Base-by-base conservation (phyloP, 2,888 invertebrate species). In the Nomada fucata region DNA sequence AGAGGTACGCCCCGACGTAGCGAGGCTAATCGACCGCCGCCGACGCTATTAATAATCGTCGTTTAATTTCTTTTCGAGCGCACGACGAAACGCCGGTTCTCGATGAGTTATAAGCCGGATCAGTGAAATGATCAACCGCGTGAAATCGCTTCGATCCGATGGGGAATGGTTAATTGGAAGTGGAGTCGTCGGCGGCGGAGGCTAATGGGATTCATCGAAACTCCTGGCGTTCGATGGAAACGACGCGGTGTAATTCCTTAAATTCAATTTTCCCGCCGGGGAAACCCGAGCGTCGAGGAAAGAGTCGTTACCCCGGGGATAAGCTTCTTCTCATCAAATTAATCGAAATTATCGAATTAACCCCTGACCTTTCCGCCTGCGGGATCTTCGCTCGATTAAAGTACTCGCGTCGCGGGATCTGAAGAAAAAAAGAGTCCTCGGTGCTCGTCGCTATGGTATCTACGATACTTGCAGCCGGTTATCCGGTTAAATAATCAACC, bases 281-380 rank as follows among this genome's bases (percentile, higher is more conserved):
- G 44, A 20, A 15, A 65, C 13, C 20, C 20, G 47, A 18, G 63
- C 23, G 18, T 18, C 10, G n/a, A 36, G 26, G 15, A 50, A 4
- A 44, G 47, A 53, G 44, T 69, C 68, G 44, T 64, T 73, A 65
- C 44, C 50, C 18, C 11, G 23, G 61, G 47, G 61, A 78, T 74
- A 57, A 78, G 67, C 61, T 70, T 36, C 67, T 75, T 52, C 79
- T 63, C 63, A 71, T 68, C 55, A 76, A 79, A 79, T 82, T 80
- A 77, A 83, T 80, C 80, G 83, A 79, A 80, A 80, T 77, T 71
- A 80, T 83, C 70, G 73, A 76, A 74, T 83, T 77, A 80, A 74
- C 73, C 57, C 65, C 29, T 57, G 70, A 74, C 76, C 80, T 83
- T 70, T 36, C 74, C 20, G 42, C n/a, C 20, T 36, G 55, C 26